Evolutionary conservation across 1,140 invertebrate species (phyloP).

Genomic region (Augochlora pura): DNA sequence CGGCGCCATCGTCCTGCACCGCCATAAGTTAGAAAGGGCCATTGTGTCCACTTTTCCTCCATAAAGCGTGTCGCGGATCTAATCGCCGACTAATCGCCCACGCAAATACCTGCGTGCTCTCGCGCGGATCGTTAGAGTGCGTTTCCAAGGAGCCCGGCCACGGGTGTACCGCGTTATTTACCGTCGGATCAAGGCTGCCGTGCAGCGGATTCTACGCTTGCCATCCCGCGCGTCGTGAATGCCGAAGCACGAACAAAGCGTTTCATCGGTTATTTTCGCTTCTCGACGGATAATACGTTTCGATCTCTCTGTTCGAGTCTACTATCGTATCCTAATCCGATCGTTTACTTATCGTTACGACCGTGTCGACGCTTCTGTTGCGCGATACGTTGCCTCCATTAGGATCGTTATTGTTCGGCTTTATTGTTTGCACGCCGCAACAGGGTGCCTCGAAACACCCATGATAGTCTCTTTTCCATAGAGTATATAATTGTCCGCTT

Average conservation of each 20-base stretch:
- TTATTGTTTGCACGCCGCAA: background rate
- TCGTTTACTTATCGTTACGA: background rate
- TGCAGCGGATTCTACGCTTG: slow-evolving; percentile 31
- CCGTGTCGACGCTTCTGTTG: background rate
- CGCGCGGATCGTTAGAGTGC: slow-evolving; percentile 57
- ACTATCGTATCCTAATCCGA: background rate
- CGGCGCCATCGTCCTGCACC: slow-evolving; percentile 47
- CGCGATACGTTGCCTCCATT: background rate
- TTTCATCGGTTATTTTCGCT: slow-evolving; percentile 33
- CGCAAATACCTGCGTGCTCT: slow-evolving; percentile 68
- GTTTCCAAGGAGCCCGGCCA: slow-evolving; percentile 50
- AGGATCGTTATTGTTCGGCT: background rate
- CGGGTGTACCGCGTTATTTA: slow-evolving; percentile 54
- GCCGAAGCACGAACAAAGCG: slow-evolving; percentile 15
- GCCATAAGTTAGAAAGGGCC: slow-evolving; percentile 72
- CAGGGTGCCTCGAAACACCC: background rate
- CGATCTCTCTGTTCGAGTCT: background rate
- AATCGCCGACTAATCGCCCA: slow-evolving; percentile 76
- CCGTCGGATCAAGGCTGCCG: slow-evolving; percentile 57
- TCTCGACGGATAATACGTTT: slow-evolving; percentile 5
- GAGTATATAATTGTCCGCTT: no score
- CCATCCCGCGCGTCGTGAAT: slow-evolving; percentile 16
- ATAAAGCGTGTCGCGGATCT: slow-evolving; percentile 70
- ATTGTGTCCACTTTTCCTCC: slow-evolving; percentile 72
- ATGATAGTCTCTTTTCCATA: background rate